These are phyloP conservation scores for Parnassius mnemosyne DNA, from an alignment of 2,888 invertebrate species.

Conservation along the genomic window DNA sequence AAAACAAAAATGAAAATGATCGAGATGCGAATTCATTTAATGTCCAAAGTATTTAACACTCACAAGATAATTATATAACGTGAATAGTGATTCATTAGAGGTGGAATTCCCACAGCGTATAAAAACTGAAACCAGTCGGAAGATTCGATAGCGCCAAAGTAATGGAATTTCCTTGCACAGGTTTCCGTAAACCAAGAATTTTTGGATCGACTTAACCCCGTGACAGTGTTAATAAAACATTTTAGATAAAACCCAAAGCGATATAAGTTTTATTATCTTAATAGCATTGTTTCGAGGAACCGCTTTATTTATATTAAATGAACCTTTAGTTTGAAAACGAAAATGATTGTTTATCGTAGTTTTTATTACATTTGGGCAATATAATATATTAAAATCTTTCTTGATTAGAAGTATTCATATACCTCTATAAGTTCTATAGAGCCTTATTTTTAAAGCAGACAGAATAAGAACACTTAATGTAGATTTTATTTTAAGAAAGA, in stretches of 20 bases:
- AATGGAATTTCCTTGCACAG: constrained; percentile 72
- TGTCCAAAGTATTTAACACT: constrained; percentile 3
- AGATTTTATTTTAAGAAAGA: no score
- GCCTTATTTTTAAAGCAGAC: no score
- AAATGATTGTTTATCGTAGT: background rate
- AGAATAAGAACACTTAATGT: no score
- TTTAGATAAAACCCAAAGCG: constrained; percentile 6
- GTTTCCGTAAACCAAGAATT: constrained; percentile 49
- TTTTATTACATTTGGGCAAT: background rate
- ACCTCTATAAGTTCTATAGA: no score
- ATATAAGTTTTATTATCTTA: background rate
- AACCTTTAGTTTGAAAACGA: background rate
- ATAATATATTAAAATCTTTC: background rate
- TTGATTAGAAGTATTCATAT: no score
- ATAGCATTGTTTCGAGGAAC: no score
- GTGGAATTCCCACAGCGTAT: constrained; percentile 47
- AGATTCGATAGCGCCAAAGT: constrained; percentile 50
- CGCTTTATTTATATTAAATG: no score
- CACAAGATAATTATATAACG: constrained; percentile 7
- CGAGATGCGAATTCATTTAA: constrained; percentile 1
- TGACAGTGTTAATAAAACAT: constrained; percentile 48
- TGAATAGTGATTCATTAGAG: constrained; percentile 56
- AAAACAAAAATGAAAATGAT: constrained; percentile 18
- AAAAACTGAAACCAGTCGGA: constrained; percentile 44
- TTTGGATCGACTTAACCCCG: constrained; percentile 54